Evolutionary conservation across 2,113 vertebrate species (phyloP).

Genomic region (Sinocyclocheilus maitianheensis): DNA sequence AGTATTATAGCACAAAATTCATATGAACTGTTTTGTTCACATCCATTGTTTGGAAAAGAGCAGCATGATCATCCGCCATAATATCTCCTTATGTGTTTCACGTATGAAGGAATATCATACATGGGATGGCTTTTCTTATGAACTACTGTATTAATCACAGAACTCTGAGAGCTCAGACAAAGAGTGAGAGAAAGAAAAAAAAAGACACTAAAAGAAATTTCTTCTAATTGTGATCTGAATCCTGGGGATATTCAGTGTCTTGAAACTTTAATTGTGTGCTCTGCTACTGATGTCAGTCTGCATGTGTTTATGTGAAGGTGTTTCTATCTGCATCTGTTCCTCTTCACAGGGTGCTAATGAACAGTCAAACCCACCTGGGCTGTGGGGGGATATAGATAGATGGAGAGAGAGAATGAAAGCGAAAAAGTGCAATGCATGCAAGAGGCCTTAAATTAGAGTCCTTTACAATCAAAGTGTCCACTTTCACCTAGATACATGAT

Average conservation of each 20-base stretch:
- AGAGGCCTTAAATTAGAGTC: neutral
- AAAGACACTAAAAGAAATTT: slow-evolving; percentile 8
- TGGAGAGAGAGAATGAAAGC: slow-evolving; percentile 7
- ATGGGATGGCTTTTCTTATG: neutral
- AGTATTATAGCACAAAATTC: neutral
- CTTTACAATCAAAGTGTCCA: neutral
- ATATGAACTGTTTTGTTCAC: neutral
- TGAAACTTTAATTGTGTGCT: slow-evolving; percentile 58
- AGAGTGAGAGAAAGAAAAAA: slow-evolving; percentile 2
- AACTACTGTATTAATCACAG: neutral
- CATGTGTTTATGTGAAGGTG: slow-evolving; percentile 56
- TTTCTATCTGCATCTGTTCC: slow-evolving; percentile 74
- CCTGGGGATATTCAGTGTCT: slow-evolving; percentile 7
- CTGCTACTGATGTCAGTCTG: slow-evolving; percentile 46
- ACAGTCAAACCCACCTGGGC: slow-evolving; percentile 75
- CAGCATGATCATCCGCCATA: neutral
- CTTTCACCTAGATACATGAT: neutral
- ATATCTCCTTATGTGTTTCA: neutral
- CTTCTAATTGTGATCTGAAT: slow-evolving; percentile 39
- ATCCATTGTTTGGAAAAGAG: neutral
- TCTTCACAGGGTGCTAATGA: slow-evolving; percentile 78
- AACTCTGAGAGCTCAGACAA: neutral
- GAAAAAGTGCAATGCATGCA: neutral
- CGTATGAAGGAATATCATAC: neutral
- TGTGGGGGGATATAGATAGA: slow-evolving; percentile 59